A percentile compares a stretch with the other conserved stretches of the same genome.
phyloP scores from a whole-genome alignment of 2,888 invertebrate species.

The Chrysolina haemoptera region DNA sequence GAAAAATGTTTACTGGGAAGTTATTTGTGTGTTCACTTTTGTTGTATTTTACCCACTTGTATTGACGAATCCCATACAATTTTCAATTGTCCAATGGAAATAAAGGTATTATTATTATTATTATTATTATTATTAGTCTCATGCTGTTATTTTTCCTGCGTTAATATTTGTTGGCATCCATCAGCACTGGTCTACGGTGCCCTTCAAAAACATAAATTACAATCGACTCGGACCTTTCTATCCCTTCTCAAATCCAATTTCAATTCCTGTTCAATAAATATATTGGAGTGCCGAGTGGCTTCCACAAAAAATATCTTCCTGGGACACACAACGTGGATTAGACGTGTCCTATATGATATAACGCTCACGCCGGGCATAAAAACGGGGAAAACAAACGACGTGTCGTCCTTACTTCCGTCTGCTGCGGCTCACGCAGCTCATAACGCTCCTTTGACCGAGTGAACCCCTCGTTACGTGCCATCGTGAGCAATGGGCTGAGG shows the following conservation, averaged over 20 bases:
- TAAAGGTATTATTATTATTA: no score
- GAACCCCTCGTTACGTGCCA: conserved; percentile 51
- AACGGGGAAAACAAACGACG: conserved; percentile 60
- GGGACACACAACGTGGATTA: background rate
- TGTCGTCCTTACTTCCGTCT: conserved; percentile 59
- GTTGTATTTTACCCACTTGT: no score
- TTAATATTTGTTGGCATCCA: no score
- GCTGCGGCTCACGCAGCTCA: conserved; percentile 58
- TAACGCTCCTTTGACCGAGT: conserved; percentile 58
- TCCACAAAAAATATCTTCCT: background rate
- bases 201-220: conserved; percentile 21
- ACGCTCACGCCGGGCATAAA: conserved; percentile 52
- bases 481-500: conserved; percentile 39
- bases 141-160: no score
- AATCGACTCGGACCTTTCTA: conserved; percentile 24
- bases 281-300: background rate
- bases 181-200: no score
- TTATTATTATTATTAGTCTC: no score
- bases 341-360: conserved; percentile 52
- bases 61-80: no score
- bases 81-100: no score
- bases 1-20: no score
- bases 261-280: background rate
- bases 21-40: no score
- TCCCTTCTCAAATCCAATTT: background rate